phyloP scores from a whole-genome alignment of 1,140 invertebrate species.

The Penaeus indicus region DNA sequence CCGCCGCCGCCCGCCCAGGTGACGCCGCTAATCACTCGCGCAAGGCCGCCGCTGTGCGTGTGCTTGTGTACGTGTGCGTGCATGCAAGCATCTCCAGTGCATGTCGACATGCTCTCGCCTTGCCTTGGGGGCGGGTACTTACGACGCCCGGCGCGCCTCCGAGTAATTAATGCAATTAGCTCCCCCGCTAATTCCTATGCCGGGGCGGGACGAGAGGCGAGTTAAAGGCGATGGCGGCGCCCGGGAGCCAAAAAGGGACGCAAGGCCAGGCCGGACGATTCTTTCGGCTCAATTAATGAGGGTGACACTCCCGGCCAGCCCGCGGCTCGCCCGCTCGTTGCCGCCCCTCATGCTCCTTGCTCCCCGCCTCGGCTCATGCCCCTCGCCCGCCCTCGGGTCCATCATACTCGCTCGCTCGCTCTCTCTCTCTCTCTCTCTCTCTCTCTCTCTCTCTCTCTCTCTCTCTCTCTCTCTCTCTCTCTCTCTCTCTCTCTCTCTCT shows the following conservation, averaged over 20 bases:
- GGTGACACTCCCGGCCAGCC: too few relatives aligned
- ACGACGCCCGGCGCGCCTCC: background rate
- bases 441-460: background rate
- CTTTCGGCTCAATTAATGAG: background rate
- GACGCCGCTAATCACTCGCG: background rate
- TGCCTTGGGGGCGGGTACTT: background rate
- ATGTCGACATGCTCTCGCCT: background rate
- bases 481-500: slow-evolving; percentile 17
- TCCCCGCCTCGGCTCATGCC: background rate
- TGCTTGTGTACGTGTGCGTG: background rate
- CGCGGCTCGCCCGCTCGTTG: too few relatives aligned
- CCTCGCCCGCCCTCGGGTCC: background rate
- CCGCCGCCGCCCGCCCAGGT: background rate
- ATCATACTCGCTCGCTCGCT: background rate
- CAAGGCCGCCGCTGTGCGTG: background rate
- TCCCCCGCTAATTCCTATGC: too few relatives aligned
- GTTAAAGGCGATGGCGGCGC: too few relatives aligned
- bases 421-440: background rate
- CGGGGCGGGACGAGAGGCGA: too few relatives aligned
- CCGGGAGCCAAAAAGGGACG: too few relatives aligned
- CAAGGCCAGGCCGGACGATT: background rate
- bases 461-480: slow-evolving; percentile 20
- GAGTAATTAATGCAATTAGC: background rate
- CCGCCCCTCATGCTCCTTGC: background rate
- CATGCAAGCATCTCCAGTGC: background rate